Conservation (phyloP, 2,888 invertebrate genomes). For the Sericinus montela region DNA sequence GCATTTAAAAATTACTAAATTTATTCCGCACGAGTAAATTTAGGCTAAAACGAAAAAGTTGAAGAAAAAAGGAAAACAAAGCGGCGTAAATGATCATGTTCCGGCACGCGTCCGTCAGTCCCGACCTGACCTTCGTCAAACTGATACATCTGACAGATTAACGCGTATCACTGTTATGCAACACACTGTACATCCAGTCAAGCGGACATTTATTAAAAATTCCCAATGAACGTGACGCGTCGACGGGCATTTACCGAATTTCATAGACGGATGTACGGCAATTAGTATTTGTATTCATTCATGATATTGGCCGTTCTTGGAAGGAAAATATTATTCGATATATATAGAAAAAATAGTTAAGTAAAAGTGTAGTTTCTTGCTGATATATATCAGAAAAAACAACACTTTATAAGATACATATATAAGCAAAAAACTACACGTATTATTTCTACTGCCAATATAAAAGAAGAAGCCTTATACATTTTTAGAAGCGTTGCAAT, state of each 20-base stretch:
- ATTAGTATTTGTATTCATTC: constrained; percentile 2
- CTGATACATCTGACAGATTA: constrained; percentile 73
- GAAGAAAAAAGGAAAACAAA: constrained; percentile 34
- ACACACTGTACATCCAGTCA: constrained; percentile 37
- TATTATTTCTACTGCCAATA: too few species aligned
- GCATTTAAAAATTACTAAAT: too few species aligned
- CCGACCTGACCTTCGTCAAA: constrained; percentile 69
- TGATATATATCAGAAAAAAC: too few species aligned
- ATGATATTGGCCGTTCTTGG: not conserved
- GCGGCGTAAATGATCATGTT: constrained; percentile 48
- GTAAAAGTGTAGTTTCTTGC: too few species aligned
- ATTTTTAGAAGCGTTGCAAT: too few species aligned
- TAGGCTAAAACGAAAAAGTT: constrained; percentile 17
- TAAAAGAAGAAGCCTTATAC: too few species aligned
- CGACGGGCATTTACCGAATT: constrained; percentile 10
- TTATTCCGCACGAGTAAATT: too few species aligned
- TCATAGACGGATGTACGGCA: constrained; percentile 19
- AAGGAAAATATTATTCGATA: too few species aligned
- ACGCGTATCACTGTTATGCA: constrained; percentile 64
- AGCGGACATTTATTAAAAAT: constrained; percentile 41
- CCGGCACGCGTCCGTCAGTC: constrained; percentile 57
- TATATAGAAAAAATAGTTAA: too few species aligned
- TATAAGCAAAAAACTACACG: too few species aligned
- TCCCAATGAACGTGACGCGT: constrained; percentile 10
- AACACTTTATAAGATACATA: too few species aligned